phyloP scores from a whole-genome alignment of 2,888 invertebrate genomes.

The Patella pellucida region DNA sequence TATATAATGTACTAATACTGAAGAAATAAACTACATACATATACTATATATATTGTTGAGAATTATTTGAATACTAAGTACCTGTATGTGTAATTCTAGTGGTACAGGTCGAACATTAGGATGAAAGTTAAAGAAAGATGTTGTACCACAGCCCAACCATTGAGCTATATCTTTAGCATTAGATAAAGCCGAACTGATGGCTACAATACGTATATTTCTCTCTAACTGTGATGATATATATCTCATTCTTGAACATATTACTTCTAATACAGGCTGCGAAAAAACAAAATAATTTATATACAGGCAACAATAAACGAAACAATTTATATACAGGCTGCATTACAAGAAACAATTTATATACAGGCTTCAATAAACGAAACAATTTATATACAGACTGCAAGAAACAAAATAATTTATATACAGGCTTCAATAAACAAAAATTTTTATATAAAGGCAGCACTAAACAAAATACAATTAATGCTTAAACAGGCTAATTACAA shows the following conservation, averaged over 20 bases:
- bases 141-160: slow-evolving; percentile 95
- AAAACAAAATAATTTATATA: slow-evolving; percentile 68
- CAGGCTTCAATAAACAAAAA: slow-evolving; percentile 75
- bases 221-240: slow-evolving; percentile 95
- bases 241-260: slow-evolving; percentile 89
- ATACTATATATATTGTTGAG: too few species aligned
- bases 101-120: slow-evolving; percentile 96
- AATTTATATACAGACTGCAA: too few species aligned
- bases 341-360: too few species aligned
- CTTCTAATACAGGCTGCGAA: slow-evolving; percentile 86
- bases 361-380: too few species aligned
- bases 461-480: background rate
- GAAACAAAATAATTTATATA: slow-evolving; percentile 68
- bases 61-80: slow-evolving; percentile 31
- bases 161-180: slow-evolving; percentile 96
- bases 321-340: too few species aligned
- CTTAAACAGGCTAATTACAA: too few species aligned
- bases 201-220: slow-evolving; percentile 86
- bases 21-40: too few species aligned
- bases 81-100: slow-evolving; percentile 91
- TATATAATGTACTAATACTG: too few species aligned
- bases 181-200: slow-evolving; percentile 91
- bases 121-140: slow-evolving; percentile 97
- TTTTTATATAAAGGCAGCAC: slow-evolving; percentile 77
- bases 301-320: slow-evolving; percentile 75